Base-by-base conservation (phyloP, 1,140 invertebrate species). In the Stenopsyche tienmushanensis region DNA sequence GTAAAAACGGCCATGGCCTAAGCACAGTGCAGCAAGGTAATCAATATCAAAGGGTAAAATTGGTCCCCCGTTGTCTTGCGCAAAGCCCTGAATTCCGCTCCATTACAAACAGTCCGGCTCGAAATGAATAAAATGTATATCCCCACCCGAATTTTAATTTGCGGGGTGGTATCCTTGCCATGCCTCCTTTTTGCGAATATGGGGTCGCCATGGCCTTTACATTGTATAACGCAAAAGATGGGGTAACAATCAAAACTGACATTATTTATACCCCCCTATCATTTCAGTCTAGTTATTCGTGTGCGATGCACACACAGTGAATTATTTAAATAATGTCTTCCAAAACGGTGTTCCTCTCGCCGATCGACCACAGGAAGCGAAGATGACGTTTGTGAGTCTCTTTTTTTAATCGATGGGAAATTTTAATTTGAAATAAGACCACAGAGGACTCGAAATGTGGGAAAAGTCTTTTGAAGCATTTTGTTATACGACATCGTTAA, bases 101-200 rank as follows among this genome's bases (percentile, higher is more conserved):
- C n/a, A n/a, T 17, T 18, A 8, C 45, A 47, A 15, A 24, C 52
- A 24, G 53, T 64, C 62, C 49, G 34, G 62, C 50, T 45, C 15
- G 21, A 52, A 47, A 59, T 24, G 47, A 47, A 65, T 66, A 63
- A 66, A 64, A 47, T 57, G 29, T 41, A 42, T 44, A 54, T 65
- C 59, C 67, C 67, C 64, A 26, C 57, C 55, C 13, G 18, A 53
- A 66, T 45, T 69, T 69, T 64, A 69, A 69, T 69, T 66, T 29
- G 45, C 62, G 60, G 67, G 67, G 67, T 62, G 67, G 67, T 29
- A 1, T 13, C 25, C 39, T n/a, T n/a, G 17, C 55, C 23, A 57
- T 41, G 34, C 53, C 5, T 5, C 53, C 53, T 21, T 21, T 25
- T 57, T 57, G 53, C 53, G 17, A 57, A 57, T 57, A 29, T 53